phyloP scores from a whole-genome alignment of 2,797 vertebrate genomes.

The Coregonus suidteri region DNA sequence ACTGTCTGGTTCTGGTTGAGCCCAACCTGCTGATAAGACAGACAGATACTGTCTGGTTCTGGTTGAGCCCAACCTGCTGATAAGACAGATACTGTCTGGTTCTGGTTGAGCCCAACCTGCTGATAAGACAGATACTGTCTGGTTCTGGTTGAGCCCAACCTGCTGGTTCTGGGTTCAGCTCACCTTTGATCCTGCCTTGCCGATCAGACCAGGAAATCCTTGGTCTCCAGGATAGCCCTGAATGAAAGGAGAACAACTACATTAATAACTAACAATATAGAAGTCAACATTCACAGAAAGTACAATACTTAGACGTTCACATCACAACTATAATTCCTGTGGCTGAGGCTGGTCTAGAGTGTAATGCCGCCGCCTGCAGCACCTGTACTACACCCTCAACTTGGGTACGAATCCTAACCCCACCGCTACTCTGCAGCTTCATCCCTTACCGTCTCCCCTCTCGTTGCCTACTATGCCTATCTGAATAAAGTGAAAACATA shows the following conservation, averaged over 20 bases:
- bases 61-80: not conserved
- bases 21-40: too few relatives aligned
- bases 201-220: constrained; percentile 45
- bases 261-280: not conserved
- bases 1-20: too few relatives aligned
- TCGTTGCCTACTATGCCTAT: not conserved
- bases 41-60: too few relatives aligned
- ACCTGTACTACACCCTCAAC: not conserved
- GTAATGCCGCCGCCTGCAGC: not conserved
- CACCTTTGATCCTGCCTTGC: constrained; percentile 54
- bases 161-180: constrained; percentile 18
- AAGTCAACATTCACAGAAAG: not conserved
- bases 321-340: too few relatives aligned
- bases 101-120: not conserved
- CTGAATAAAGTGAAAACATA: not conserved
- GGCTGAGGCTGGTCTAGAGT: not conserved
- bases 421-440: not conserved
- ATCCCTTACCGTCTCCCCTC: not conserved
- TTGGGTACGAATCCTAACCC: not conserved
- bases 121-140: not conserved
- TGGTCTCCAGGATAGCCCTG: constrained; percentile 63
- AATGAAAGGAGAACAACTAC: not conserved
- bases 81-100: not conserved
- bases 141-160: not conserved
- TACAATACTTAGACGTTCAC: too few relatives aligned